Percentiles rank a stretch among this genome's conserved stretches.
These are phyloP conservation scores for Lerema accius DNA, from an alignment of 1,140 invertebrate species.

Conservation along the genomic window DNA sequence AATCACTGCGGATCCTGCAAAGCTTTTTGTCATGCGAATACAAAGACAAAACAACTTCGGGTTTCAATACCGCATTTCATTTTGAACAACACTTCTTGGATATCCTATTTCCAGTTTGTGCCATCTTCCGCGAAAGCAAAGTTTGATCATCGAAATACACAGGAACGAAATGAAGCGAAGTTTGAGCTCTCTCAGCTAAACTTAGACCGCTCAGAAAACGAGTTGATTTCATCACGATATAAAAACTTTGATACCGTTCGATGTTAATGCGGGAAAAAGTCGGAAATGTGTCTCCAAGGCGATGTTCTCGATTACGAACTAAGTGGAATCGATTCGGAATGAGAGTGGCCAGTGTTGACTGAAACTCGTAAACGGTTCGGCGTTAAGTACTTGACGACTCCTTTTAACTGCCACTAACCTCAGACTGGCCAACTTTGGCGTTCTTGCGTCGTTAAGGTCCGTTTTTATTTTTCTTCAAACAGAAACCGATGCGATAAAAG, in stretches of 20 bases:
- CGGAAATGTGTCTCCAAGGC: slow-evolving; percentile 28
- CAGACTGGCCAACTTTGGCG: slow-evolving; percentile 20
- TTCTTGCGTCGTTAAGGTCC: slow-evolving; percentile 17
- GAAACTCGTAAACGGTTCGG: slow-evolving; percentile 33
- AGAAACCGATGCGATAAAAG: slow-evolving; percentile 10
- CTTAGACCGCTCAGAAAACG: slow-evolving; percentile 18
- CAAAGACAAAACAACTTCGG: slow-evolving; percentile 4
- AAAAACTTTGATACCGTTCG: slow-evolving; percentile 29
- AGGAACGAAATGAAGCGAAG: slow-evolving; percentile 16
- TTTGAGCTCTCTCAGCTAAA: slow-evolving; percentile 22
- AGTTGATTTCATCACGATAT: slow-evolving; percentile 30
- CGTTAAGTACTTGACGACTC: slow-evolving; percentile 27
- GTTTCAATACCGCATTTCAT: slow-evolving; percentile 5
- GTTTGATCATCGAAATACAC: slow-evolving; percentile 18
- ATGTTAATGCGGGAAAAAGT: slow-evolving; percentile 30
- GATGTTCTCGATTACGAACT: slow-evolving; percentile 32
- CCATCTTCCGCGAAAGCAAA: slow-evolving; percentile 10
- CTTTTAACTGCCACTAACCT: slow-evolving; percentile 33
- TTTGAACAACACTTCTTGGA: slow-evolving; percentile 1
- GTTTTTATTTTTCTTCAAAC: slow-evolving; percentile 25
- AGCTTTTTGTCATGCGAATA: slow-evolving; percentile 1
- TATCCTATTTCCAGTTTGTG: slow-evolving; percentile 11
- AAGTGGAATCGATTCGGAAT: slow-evolving; percentile 32
- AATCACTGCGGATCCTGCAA: neutral
- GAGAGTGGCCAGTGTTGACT: slow-evolving; percentile 31